Conservation (phyloP, 2,888 invertebrate species). For the Lepidocyrtoides sp. region DNA sequence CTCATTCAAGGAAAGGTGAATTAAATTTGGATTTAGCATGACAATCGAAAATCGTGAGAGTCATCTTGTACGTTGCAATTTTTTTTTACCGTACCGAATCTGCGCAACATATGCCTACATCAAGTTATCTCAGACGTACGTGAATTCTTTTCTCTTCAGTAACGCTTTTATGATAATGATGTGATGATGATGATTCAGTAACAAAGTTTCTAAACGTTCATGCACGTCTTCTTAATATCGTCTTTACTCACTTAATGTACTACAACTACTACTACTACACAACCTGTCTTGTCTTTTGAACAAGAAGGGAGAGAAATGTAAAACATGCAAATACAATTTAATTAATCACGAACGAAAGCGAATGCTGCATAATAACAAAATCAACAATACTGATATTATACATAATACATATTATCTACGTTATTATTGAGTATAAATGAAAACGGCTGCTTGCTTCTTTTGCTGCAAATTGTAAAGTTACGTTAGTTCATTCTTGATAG, state of each 20-base stretch:
- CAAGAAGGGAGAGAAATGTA: neutral
- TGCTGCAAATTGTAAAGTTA: too few species aligned
- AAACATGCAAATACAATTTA: constrained; percentile 59
- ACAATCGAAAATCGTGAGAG: constrained; percentile 60
- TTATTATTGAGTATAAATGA: neutral
- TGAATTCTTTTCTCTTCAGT: constrained; percentile 2
- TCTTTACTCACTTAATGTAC: too few species aligned
- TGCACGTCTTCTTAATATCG: constrained; percentile 6
- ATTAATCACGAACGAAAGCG: constrained; percentile 68
- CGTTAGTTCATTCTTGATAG: neutral
- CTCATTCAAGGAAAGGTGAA: constrained; percentile 53
- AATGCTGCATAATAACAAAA: constrained; percentile 37
- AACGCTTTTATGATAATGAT: constrained; percentile 56
- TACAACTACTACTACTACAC: neutral
- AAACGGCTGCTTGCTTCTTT: neutral
- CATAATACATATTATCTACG: too few species aligned
- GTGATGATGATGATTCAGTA: constrained; percentile 52
- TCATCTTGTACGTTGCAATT: constrained; percentile 41
- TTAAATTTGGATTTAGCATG: constrained; percentile 64
- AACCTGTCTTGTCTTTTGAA: neutral
- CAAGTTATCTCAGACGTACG: constrained; percentile 29
- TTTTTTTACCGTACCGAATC: neutral
- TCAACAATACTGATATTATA: neutral
- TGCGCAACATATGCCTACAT: neutral
- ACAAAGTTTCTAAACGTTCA: constrained; percentile 41